phyloP scores from a whole-genome alignment of 1,140 invertebrate genomes.

The Leptinotarsa undecemlineata region DNA sequence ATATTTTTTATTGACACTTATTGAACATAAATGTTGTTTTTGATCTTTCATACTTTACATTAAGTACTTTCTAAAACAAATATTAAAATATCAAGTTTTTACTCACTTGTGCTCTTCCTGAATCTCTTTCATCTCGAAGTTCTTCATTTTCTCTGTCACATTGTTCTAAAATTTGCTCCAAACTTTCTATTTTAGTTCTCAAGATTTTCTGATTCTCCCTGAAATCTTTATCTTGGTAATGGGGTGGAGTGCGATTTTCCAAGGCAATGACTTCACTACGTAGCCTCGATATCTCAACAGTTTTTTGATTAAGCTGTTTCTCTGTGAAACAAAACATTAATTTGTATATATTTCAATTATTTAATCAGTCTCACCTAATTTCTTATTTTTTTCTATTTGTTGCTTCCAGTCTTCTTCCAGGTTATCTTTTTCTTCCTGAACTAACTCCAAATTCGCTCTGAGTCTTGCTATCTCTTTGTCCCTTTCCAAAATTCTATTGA shows the following conservation, averaged over 20 bases:
- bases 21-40: no score
- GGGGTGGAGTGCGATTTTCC: constrained; percentile 40
- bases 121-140: constrained; percentile 41
- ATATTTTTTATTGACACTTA: no score
- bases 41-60: no score
- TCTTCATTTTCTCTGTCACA: constrained; percentile 44
- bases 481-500: constrained; percentile 38
- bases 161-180: constrained; percentile 47
- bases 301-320: constrained; percentile 42
- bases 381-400: constrained; percentile 43
- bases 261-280: constrained; percentile 39
- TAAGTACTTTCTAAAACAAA: no score
- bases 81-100: not conserved
- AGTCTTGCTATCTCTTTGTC: constrained; percentile 45
- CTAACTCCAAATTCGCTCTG: constrained; percentile 42
- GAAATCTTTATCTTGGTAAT: constrained; percentile 37
- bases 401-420: constrained; percentile 43
- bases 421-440: constrained; percentile 49
- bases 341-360: not conserved
- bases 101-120: constrained; percentile 36
- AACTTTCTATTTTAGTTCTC: constrained; percentile 40
- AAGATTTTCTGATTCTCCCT: constrained; percentile 38
- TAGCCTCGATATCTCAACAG: constrained; percentile 39
- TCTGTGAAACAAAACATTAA: constrained; percentile 32
- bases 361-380: constrained; percentile 41